These are phyloP conservation scores for Polyommatus icarus DNA, from an alignment of 2,888 invertebrate genomes.

Conservation along the genomic window DNA sequence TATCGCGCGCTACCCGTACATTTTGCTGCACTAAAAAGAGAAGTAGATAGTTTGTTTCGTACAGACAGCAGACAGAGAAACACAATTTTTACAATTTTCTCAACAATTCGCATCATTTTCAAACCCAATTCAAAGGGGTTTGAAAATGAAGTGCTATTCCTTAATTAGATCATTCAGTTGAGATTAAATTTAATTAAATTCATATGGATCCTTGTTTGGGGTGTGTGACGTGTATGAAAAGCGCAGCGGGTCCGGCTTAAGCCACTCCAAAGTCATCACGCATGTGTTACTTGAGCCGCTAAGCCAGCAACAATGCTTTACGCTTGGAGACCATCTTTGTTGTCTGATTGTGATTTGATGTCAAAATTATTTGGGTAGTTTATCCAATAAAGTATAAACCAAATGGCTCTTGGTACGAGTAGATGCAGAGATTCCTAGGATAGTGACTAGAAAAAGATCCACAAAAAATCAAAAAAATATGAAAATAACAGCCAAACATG, in stretches of 20 bases:
- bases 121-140: no score
- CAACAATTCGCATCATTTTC: no score
- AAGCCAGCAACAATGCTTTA: conserved; percentile 4
- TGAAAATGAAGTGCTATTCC: neutral
- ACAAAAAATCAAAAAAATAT: no score
- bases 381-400: neutral
- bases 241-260: conserved; percentile 12
- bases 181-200: conserved; percentile 7
- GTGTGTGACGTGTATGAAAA: neutral
- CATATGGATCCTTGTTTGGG: neutral
- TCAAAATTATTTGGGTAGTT: neutral
- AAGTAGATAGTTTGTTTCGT: no score
- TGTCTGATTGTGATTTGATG: neutral
- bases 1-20: no score
- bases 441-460: no score
- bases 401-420: neutral
- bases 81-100: no score
- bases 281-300: neutral
- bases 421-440: no score
- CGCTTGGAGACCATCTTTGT: neutral
- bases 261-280: conserved; percentile 28
- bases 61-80: no score
- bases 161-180: neutral
- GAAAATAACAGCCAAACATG: no score
- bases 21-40: no score